phyloP scores from a whole-genome alignment of 2,888 invertebrate species.

The Coremacera marginata region DNA sequence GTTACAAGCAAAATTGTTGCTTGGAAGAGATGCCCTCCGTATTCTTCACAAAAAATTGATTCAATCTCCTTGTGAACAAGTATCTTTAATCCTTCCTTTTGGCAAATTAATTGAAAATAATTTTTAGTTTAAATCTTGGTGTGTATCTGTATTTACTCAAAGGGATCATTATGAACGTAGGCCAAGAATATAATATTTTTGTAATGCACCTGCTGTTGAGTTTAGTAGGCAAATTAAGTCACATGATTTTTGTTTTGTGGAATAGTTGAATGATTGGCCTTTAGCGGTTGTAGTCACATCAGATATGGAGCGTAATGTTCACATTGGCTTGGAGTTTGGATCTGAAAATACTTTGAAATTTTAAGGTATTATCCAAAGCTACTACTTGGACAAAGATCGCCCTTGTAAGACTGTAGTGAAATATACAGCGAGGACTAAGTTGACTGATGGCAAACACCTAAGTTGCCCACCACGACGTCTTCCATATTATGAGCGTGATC shows the following conservation, averaged over 20 bases:
- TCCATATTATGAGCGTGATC: not conserved
- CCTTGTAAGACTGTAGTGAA: too few relatives aligned
- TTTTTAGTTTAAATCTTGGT: not conserved
- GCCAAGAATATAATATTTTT: not conserved
- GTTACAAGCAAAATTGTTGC: not conserved
- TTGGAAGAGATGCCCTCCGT: slow-evolving; percentile 14
- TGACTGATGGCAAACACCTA: not conserved
- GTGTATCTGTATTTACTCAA: not conserved
- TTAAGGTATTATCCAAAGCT: too few relatives aligned
- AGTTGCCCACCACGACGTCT: not conserved
- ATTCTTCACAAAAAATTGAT: not conserved
- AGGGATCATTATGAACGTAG: not conserved
- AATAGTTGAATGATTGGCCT: too few relatives aligned
- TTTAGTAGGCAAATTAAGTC: too few relatives aligned
- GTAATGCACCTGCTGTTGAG: not conserved
- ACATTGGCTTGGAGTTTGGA: too few relatives aligned
- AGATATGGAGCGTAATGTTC: too few relatives aligned
- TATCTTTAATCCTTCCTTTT: not conserved
- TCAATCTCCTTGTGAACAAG: not conserved
- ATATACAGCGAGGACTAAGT: too few relatives aligned
- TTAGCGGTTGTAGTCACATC: too few relatives aligned
- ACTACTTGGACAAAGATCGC: too few relatives aligned
- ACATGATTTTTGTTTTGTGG: too few relatives aligned
- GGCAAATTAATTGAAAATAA: not conserved
- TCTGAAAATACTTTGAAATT: too few relatives aligned